A percentile compares a stretch with the other conserved stretches of the same genome.
These are phyloP conservation scores for Chinchilla lanigera DNA, from an alignment of 2,113 vertebrate genomes.

Conservation along the genomic window DNA sequence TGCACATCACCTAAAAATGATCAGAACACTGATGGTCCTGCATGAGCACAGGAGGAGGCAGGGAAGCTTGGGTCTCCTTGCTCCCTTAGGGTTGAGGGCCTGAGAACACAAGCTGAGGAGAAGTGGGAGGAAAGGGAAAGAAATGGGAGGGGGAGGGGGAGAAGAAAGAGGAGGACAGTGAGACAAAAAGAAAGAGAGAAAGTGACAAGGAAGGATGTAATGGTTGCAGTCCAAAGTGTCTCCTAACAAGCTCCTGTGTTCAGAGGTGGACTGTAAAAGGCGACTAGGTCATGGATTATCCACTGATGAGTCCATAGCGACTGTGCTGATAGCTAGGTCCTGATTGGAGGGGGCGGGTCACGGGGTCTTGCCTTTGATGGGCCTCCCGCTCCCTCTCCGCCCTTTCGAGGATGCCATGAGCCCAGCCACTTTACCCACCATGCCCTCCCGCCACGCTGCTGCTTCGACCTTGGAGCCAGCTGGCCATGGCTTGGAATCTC, in stretches of 20 bases:
- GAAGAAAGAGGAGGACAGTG: rapidly evolving
- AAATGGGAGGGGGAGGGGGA: not conserved
- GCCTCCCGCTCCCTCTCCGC: not conserved
- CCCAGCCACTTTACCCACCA: not conserved
- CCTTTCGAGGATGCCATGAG: not conserved
- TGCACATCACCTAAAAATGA: not conserved
- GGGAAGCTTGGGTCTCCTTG: not conserved
- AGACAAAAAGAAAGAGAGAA: not conserved
- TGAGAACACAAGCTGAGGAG: not conserved
- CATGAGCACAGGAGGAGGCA: not conserved
- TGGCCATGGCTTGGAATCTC: not conserved
- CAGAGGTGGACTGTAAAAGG: not conserved
- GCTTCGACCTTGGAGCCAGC: not conserved
- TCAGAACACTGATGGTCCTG: not conserved
- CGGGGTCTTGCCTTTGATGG: not conserved
- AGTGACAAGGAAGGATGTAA: not conserved
- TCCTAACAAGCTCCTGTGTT: not conserved
- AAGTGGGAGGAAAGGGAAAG: not conserved
- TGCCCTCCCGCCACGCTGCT: not conserved
- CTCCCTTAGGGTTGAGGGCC: not conserved
- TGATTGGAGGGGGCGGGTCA: not conserved
- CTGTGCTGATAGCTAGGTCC: not conserved
- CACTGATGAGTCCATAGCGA: not conserved
- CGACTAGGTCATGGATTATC: not conserved
- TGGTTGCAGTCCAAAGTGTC: not conserved